Base-by-base conservation (phyloP, 2,888 invertebrate species). In the Clunio marinus region DNA sequence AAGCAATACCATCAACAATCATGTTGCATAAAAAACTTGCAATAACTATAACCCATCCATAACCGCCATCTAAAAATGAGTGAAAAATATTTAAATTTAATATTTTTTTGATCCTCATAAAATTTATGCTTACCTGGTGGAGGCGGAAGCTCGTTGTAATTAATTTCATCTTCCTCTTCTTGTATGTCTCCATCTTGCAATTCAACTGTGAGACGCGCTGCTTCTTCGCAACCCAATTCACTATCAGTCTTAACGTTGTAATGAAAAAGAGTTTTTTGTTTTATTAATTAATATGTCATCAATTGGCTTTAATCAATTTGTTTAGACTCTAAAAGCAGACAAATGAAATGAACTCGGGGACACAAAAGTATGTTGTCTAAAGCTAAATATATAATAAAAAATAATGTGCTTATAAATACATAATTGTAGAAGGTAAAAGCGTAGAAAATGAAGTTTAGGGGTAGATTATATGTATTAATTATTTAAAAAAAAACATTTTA, bases 1-100 rank as follows among this genome's bases (percentile, higher is more conserved):
- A 98, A n/a, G 96, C 93, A 71, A 99, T 95, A 73, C 95, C 99
- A 79, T 99, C 98, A 69, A 99, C 96, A 73, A 98, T 91, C 83
- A 98, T 86, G 84, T 98, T 97, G 81, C 95, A 95, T 87, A 97
- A 88, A 80, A 99, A 96, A 55, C 96, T 95, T 67, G 96, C 95
- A 75, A 93, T 88, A 68, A 97, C 96, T 76, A 99, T 91, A 75
- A 96, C 88, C 92, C 92, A 93, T 37, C 91, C 91, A 77, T 89
- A 93, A 28, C 89, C 89, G 37, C 32, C 46, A 55, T 35, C 24
- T 37, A 1, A 35, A 41, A 66, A 46, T 1, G 3, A 62, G 46
- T n/a, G n/a, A n/a, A n/a, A n/a, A n/a, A n/a, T n/a, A n/a, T n/a
- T n/a, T n/a, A n/a, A n/a, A n/a, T n/a, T n/a, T n/a, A n/a, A n/a